phyloP scores from a whole-genome alignment of 2,797 vertebrate species.

The Tokudaia tokunoshimensis region DNA sequence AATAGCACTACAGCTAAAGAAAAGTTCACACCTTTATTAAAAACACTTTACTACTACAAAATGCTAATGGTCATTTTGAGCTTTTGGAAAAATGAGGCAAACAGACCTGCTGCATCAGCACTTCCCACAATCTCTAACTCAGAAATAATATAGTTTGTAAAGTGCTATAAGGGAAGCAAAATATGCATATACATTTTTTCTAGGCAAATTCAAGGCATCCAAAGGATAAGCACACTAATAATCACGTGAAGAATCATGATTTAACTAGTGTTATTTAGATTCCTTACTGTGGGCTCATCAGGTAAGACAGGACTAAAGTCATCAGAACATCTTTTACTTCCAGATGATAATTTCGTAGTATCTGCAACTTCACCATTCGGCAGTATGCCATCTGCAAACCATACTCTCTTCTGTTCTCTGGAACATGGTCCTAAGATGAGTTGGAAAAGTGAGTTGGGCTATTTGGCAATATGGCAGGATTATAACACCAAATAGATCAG shows the following conservation, averaged over 20 bases:
- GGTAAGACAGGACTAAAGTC: conserved; percentile 87
- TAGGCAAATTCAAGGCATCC: background rate
- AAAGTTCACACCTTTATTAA: background rate
- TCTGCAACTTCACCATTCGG: conserved; percentile 98
- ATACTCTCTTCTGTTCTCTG: conserved; percentile 95
- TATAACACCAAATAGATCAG: background rate
- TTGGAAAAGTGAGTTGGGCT: conserved; percentile 67
- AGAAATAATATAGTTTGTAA: background rate
- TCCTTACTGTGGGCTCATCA: conserved; percentile 83
- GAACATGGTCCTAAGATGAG: conserved; percentile 87
- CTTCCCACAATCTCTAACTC: background rate
- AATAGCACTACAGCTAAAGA: background rate
- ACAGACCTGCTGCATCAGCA: background rate
- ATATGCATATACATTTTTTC: background rate
- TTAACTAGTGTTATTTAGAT: background rate
- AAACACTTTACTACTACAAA: background rate
- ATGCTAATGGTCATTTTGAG: background rate
- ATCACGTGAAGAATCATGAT: background rate
- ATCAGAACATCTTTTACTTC: conserved; percentile 89
- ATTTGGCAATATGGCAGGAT: background rate
- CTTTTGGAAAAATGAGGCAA: background rate
- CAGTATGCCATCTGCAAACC: conserved; percentile 97
- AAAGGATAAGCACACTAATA: conserved; percentile 21
- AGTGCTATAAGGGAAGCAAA: background rate
- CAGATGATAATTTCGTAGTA: conserved; percentile 91